Base-by-base conservation (phyloP, 2,888 invertebrate species). In the Cheilosia urbana region DNA sequence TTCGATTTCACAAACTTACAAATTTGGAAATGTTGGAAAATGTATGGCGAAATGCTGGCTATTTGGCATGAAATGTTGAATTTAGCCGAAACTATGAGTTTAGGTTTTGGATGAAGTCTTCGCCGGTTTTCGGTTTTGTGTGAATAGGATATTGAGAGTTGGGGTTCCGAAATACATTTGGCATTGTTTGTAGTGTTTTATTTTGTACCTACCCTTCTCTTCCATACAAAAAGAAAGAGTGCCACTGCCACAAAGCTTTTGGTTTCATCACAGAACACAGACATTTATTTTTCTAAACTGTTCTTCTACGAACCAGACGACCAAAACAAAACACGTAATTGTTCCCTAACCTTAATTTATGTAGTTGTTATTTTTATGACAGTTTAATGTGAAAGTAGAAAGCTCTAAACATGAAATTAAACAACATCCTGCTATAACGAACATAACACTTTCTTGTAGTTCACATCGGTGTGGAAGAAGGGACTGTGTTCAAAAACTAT, bases 401-500 rank as follows among this genome's bases (percentile, higher is more conserved):
- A 49, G 34, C 2, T 19, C 9, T 21, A 51, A 65, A 51, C 51
- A 37, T 21, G 65, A 51, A 19, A 7, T 37, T 37, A 17, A 62
- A 24, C 37, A n/a, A 51, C 15, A 51, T 24, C 34, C 11, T 24
- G 49, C 24, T 19, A 3, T 19, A 37, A 3, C 6, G 9, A 30
- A 53, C 11, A 66, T 19, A 19, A 42, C 3, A 40, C n/a, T 9
- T 17, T n/a, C n/a, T 17, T 47, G 9, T 9, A n/a, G 9, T 17
- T 17, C 37, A 5, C 45, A 47, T 47, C 7, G 1, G 9, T 30
- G 9, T 9, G 30, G 7, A 6, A 45, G 17, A 24, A 62, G 34
- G 5, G 51, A 40, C 37, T 42, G 60, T 62, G 72, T 60, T 51
- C 62, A 71, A 49, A n/a, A 49, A 24, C 21, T 60, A 37, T 4